Evolutionary conservation across 2,113 vertebrate species (phyloP), one percentile per base, ranked within the genome.

Genomic region (Pachycephala philippinensis): DNA sequence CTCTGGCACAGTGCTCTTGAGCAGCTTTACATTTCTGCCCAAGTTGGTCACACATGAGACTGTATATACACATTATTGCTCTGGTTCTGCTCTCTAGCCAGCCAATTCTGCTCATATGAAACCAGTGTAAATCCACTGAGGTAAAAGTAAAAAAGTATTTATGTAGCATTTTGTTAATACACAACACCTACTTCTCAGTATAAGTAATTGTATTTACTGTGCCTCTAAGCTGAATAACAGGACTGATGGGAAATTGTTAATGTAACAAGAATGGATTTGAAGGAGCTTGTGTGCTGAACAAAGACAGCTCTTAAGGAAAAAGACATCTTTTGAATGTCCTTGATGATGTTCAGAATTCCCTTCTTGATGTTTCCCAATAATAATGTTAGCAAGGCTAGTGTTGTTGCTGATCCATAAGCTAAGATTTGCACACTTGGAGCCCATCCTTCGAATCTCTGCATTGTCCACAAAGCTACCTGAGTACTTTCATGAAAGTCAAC

Each of bases 371-470:
- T 94, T 94, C 83, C 90, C 92, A 42, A 35, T 87, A 95, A 90
- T 80, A 93, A 90, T 80, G 79, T 75, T 94, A 61, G 96, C 79
- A 76, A 87, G 56, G 80, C 52, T 72, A 28, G 71, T 66, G 50
- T 92, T 84, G 66, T 93, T 5, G n/a, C 84, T 92, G 78, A 93
- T 93, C 89, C 70, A 37, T 94, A 96, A 96, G 93, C 93, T 96
- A 90, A 85, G 78, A 69, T 97, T 95, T 96, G 92, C 95, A 97
- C 96, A 94, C 83, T 92, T 65, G 78, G 49, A 95, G 95, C 90
- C 94, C 94, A 78, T 84, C 77, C 77, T 87, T 76, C 7, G n/a
- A 94, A 90, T 65, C 57, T 82, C 80, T 71, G 49, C 26, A 4
- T 91, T 69, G 35, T 82, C 45, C 37, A 35, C 63, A 50, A 91